phyloP scores from a whole-genome alignment of 1,140 invertebrate genomes.

The Tenebrio molitor region DNA sequence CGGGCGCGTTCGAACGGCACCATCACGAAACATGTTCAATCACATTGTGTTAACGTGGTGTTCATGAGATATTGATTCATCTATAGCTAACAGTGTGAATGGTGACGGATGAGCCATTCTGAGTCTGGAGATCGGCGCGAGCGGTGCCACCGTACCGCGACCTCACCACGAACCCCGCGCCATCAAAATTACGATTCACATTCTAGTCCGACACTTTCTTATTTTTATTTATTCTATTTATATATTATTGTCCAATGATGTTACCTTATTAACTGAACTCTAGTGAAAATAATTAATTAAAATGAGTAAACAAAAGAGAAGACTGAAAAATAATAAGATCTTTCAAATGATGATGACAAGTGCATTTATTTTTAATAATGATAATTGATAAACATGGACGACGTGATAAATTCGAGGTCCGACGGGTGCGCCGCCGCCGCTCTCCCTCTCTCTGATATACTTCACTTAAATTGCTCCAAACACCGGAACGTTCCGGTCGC shows the following conservation, averaged over 20 bases:
- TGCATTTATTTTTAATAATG: constrained; percentile 35
- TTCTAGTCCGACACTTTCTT: constrained; percentile 17
- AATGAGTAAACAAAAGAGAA: not conserved
- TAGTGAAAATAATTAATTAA: constrained; percentile 1
- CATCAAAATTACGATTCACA: constrained; percentile 29
- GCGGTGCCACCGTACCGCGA: not conserved
- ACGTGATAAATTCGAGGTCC: constrained; percentile 15
- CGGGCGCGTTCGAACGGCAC: constrained; percentile 43
- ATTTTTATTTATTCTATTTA: constrained; percentile 10
- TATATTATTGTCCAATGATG: constrained; percentile 31
- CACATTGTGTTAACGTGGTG: constrained; percentile 65
- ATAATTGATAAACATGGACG: constrained; percentile 2
- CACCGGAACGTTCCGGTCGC: constrained; percentile 20
- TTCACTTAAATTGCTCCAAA: constrained; percentile 44
- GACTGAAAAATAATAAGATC: constrained; percentile 16
- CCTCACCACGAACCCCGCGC: not conserved
- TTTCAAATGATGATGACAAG: constrained; percentile 26
- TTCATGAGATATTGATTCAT: constrained; percentile 64
- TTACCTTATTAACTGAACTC: constrained; percentile 31
- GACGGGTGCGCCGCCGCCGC: not conserved
- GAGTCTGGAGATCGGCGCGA: constrained; percentile 15
- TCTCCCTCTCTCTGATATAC: constrained; percentile 33
- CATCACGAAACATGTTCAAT: constrained; percentile 60
- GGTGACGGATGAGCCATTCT: constrained; percentile 40
- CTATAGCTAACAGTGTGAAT: constrained; percentile 60